These are phyloP conservation scores for Eutolmus rufibarbis DNA, from an alignment of 2,888 invertebrate genomes.

Conservation along the genomic window DNA sequence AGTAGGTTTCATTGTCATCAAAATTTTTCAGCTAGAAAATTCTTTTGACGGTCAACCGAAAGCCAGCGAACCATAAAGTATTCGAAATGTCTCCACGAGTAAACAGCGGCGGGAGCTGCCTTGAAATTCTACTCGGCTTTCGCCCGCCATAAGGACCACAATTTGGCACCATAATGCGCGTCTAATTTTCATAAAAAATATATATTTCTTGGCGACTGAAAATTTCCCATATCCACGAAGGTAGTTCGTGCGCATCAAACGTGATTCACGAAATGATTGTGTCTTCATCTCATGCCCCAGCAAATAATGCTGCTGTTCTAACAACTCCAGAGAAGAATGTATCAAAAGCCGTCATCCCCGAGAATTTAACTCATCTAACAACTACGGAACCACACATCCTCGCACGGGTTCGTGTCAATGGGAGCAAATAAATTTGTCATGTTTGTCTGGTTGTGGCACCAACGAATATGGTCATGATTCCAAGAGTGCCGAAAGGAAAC, in stretches of 20 bases:
- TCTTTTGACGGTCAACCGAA: slow-evolving; percentile 37
- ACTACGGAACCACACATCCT: slow-evolving; percentile 23
- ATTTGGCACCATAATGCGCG: slow-evolving; percentile 44
- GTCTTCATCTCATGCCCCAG: background rate
- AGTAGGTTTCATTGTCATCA: background rate
- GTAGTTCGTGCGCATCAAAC: slow-evolving; percentile 62
- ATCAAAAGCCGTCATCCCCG: slow-evolving; percentile 15
- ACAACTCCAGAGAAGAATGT: background rate
- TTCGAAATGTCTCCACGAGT: background rate
- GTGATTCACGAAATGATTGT: slow-evolving; percentile 59
- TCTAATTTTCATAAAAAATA: slow-evolving; percentile 47
- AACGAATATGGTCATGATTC: slow-evolving; percentile 24
- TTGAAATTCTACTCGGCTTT: background rate
- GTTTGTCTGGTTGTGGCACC: slow-evolving; percentile 29
- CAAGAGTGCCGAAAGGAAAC: slow-evolving; percentile 38
- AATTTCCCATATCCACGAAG: slow-evolving; percentile 58
- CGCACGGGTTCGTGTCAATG: slow-evolving; percentile 27
- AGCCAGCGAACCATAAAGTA: slow-evolving; percentile 3
- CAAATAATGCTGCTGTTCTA: background rate
- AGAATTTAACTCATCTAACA: slow-evolving; percentile 37
- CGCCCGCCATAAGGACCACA: background rate
- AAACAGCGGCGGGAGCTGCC: background rate
- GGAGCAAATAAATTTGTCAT: slow-evolving; percentile 35
- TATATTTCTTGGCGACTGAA: slow-evolving; percentile 27
- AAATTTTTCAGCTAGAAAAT: slow-evolving; percentile 32